Percentiles rank a stretch among this genome's conserved stretches.
Evolutionary conservation across 2,888 invertebrate species (phyloP).

Genomic region (Apamea epomidion): DNA sequence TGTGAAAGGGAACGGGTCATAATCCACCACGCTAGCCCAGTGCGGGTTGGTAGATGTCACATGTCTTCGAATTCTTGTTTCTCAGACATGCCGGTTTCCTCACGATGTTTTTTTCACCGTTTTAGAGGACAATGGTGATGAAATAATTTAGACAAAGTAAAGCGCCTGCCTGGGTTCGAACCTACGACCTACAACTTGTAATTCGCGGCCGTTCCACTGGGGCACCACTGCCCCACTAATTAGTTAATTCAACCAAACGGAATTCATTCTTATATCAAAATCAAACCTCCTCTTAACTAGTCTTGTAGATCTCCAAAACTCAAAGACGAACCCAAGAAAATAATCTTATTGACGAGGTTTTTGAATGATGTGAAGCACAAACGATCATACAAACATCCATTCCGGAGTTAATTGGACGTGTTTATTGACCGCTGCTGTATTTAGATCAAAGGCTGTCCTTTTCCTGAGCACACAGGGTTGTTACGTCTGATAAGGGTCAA

Average conservation of each 20-base stretch:
- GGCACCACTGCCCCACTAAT: too few relatives aligned
- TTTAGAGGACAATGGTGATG: too few relatives aligned
- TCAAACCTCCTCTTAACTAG: neutral
- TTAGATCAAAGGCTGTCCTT: constrained; percentile 36
- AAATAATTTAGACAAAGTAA: too few relatives aligned
- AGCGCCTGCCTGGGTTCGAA: too few relatives aligned
- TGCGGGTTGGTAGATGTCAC: too few relatives aligned
- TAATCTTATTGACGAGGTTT: neutral
- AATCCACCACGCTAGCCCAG: too few relatives aligned
- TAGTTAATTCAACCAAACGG: neutral
- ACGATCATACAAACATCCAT: constrained; percentile 19
- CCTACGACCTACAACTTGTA: too few relatives aligned
- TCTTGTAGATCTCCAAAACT: neutral
- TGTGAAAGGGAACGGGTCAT: too few relatives aligned
- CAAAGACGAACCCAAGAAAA: neutral
- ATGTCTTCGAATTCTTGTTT: too few relatives aligned
- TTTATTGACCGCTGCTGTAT: constrained; percentile 32
- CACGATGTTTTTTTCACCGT: too few relatives aligned
- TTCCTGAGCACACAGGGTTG: constrained; percentile 14
- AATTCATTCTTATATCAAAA: neutral
- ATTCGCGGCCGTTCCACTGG: too few relatives aligned
- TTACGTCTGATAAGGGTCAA: neutral
- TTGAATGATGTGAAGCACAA: neutral
- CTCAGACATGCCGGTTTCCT: too few relatives aligned
- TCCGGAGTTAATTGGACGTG: constrained; percentile 20